phyloP scores from a whole-genome alignment of 2,888 invertebrate genomes.

The Nemapogon koenigi region DNA sequence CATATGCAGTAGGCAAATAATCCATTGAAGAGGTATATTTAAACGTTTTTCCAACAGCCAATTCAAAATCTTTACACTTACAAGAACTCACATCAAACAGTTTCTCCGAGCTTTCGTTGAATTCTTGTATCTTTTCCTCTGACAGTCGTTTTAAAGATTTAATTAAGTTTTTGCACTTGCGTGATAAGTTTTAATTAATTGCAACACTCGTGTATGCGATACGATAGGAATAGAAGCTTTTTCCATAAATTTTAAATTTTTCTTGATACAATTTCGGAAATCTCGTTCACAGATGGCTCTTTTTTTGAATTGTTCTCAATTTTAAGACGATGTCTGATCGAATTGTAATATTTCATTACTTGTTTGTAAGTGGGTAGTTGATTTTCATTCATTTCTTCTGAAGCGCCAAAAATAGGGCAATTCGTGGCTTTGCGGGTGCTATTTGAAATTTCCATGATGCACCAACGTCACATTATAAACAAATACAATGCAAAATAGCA shows the following conservation, averaged over 20 bases:
- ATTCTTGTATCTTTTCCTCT: too few relatives aligned
- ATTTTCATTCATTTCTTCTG: conserved; percentile 4
- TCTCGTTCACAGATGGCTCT: conserved; percentile 13
- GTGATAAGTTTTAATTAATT: too few relatives aligned
- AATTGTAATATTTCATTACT: conserved; percentile 13
- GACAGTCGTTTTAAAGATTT: too few relatives aligned
- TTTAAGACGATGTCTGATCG: conserved; percentile 13
- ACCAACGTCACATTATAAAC: neutral
- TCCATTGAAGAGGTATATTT: conserved; percentile 4
- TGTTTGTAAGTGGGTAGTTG: conserved; percentile 11
- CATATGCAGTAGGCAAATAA: conserved; percentile 1
- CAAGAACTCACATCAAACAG: too few relatives aligned
- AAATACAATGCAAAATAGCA: neutral
- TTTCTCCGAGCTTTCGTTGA: too few relatives aligned
- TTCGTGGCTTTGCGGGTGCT: conserved; percentile 6
- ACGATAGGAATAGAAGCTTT: conserved; percentile 15
- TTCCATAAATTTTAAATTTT: conserved; percentile 15
- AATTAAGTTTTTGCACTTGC: too few relatives aligned
- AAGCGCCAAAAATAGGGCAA: conserved; percentile 8
- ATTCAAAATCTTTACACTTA: too few relatives aligned
- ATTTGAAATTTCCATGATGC: conserved; percentile 5
- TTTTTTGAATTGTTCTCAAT: conserved; percentile 10
- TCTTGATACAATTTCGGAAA: conserved; percentile 11
- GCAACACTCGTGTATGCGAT: too few relatives aligned
- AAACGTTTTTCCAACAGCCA: conserved; percentile 1